Conservation (phyloP, 2,797 vertebrate genomes). For the Lacerta viridis region DNA sequence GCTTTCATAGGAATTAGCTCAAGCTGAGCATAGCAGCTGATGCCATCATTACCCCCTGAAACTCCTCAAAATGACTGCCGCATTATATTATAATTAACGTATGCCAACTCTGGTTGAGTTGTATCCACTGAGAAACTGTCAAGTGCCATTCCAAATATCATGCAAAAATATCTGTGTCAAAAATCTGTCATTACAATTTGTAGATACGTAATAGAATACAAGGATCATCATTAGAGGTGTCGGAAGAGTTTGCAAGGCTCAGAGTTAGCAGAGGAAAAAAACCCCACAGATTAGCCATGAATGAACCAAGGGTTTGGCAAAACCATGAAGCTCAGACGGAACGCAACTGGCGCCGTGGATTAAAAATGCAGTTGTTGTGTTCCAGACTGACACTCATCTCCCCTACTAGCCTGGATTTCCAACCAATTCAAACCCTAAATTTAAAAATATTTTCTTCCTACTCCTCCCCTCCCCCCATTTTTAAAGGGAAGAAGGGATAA, state of each 20-base stretch:
- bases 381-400: not conserved
- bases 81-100: conserved; percentile 76
- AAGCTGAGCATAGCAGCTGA: conserved; percentile 70
- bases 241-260: conserved; percentile 7
- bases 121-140: conserved; percentile 60
- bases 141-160: conserved; percentile 65
- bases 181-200: conserved; percentile 50
- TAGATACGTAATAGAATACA: conserved; percentile 43
- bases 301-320: not conserved
- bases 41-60: conserved; percentile 68
- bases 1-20: conserved; percentile 73
- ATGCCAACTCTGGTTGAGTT: conserved; percentile 69
- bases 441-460: no score
- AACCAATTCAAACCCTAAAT: not conserved
- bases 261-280: not conserved
- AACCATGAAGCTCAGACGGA: not conserved
- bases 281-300: not conserved
- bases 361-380: not conserved
- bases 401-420: not conserved
- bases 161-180: conserved; percentile 61
- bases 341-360: not conserved
- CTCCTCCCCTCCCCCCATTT: no score
- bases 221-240: conserved; percentile 31
- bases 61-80: conserved; percentile 63
- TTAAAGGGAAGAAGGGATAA: not conserved